Percentiles rank a stretch among this genome's conserved stretches.
Evolutionary conservation across 1,140 invertebrate species (phyloP).

Genomic region (Drosophila equinoxialis): DNA sequence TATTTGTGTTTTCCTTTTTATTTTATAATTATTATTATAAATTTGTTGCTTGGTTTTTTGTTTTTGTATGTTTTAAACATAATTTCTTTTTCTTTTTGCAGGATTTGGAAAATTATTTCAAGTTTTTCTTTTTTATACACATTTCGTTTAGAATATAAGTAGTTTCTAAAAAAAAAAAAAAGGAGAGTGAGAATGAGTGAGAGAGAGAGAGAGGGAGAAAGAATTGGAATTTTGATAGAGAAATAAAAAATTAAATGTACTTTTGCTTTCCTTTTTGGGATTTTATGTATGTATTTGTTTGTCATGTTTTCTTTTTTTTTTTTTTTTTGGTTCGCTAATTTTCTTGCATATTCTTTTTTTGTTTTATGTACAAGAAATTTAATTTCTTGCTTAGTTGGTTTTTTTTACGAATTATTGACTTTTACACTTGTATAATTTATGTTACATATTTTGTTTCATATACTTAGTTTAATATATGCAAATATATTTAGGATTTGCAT

Average conservation of each 20-base stretch:
- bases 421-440: constrained; percentile 28
- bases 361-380: constrained; percentile 66
- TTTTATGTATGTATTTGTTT: background rate
- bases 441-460: constrained; percentile 11
- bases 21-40: constrained; percentile 11
- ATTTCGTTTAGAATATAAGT: constrained; percentile 20
- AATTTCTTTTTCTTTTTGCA: constrained; percentile 36
- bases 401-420: constrained; percentile 49
- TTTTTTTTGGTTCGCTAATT: constrained; percentile 37
- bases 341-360: constrained; percentile 23
- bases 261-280: background rate
- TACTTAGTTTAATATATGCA: constrained; percentile 18
- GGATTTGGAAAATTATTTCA: constrained; percentile 61
- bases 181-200: background rate
- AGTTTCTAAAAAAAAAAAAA: too few relatives aligned
- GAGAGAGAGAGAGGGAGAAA: background rate
- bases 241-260: background rate
- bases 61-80: constrained; percentile 73
- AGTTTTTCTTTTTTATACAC: constrained; percentile 35
- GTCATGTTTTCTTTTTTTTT: constrained; percentile 14
- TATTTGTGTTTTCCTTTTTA: constrained; percentile 31
- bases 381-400: constrained; percentile 64
- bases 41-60: background rate
- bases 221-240: background rate
- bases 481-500: constrained; percentile 12